Evolutionary conservation across 1,140 invertebrate genomes (phyloP).

Genomic region (Drosophila grimshawi): DNA sequence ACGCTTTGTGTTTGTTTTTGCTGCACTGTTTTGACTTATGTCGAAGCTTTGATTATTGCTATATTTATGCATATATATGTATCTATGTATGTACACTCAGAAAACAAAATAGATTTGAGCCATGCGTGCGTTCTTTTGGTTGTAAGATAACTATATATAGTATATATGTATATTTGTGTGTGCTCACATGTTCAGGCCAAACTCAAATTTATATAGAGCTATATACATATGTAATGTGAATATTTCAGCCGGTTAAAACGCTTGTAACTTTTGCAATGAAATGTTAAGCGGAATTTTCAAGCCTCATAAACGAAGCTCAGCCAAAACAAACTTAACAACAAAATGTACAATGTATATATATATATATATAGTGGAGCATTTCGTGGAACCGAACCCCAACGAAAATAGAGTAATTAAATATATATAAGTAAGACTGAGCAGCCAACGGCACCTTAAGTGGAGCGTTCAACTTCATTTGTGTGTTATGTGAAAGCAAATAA

Average conservation of each 20-base stretch:
- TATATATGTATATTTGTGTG: background rate
- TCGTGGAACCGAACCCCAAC: conserved; percentile 19
- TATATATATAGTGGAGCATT: conserved; percentile 12
- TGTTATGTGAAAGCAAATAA: conserved; percentile 45
- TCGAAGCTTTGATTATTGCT: background rate
- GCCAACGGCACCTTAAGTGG: conserved; percentile 53
- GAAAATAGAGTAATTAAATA: conserved; percentile 61
- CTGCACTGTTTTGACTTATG: conserved; percentile 9
- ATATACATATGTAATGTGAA: background rate
- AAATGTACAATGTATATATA: too few species aligned
- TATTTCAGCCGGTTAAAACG: background rate
- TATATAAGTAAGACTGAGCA: conserved; percentile 28
- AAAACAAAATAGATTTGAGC: too few species aligned
- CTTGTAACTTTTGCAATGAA: conserved; percentile 20
- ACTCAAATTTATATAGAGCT: background rate
- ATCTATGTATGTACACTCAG: too few species aligned
- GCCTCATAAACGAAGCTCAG: conserved; percentile 30
- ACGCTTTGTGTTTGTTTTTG: conserved; percentile 3
- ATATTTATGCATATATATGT: background rate
- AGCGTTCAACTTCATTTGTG: conserved; percentile 57
- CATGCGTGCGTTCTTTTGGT: background rate
- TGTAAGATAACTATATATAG: conserved; percentile 26
- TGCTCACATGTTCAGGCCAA: too few species aligned
- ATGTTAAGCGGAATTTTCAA: conserved; percentile 37
- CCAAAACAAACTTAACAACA: background rate